phyloP scores from a whole-genome alignment of 2,113 vertebrate genomes.

The Rostratula benghalensis region DNA sequence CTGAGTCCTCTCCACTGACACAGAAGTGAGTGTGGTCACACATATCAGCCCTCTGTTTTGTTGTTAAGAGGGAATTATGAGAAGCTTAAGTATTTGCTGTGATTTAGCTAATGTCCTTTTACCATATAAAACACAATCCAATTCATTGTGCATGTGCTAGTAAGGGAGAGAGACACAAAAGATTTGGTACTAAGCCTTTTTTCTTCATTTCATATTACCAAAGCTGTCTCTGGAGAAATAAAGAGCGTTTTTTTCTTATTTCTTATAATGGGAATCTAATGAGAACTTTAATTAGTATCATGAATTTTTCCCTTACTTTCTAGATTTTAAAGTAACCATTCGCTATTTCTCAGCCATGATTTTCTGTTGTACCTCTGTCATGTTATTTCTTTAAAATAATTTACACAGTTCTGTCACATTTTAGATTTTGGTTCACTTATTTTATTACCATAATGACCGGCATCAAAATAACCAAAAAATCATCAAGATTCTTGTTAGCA shows the following conservation, averaged over 20 bases:
- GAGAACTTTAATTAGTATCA: slow-evolving; percentile 62
- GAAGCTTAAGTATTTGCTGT: background rate
- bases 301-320: slow-evolving; percentile 44
- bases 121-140: background rate
- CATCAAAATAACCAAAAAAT: background rate
- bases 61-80: background rate
- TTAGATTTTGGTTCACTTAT: background rate
- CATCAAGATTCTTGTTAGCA: background rate
- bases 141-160: background rate
- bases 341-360: background rate
- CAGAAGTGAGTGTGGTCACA: background rate
- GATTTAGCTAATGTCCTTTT: slow-evolving; percentile 27
- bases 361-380: background rate
- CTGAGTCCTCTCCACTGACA: background rate
- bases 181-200: background rate
- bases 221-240: slow-evolving; percentile 59
- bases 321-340: slow-evolving; percentile 31
- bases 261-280: slow-evolving; percentile 59
- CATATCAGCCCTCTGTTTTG: background rate
- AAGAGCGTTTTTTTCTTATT: slow-evolving; percentile 37
- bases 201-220: slow-evolving; percentile 18
- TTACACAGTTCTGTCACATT: background rate
- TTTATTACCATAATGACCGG: background rate
- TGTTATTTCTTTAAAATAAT: slow-evolving; percentile 8
- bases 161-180: slow-evolving; percentile 11